A percentile compares a stretch with the other conserved stretches of the same genome.
Evolutionary conservation across 2,888 invertebrate species (phyloP).

Genomic region (Homarus gammarus): DNA sequence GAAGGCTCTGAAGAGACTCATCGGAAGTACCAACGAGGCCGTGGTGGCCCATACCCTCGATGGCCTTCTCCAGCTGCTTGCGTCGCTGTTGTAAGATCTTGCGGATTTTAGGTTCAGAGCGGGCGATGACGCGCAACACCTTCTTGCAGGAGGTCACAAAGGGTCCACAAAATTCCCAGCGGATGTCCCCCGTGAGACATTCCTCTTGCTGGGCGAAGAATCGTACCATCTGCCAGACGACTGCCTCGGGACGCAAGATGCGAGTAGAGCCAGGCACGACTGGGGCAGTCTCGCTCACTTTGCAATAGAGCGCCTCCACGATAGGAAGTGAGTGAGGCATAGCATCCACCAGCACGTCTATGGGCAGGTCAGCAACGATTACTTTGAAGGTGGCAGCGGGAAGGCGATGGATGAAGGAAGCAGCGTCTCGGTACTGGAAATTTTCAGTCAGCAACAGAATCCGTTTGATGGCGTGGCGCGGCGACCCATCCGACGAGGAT

Average conservation of each 20-base stretch:
- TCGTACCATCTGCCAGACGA: slow-evolving; percentile 91
- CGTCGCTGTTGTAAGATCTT: slow-evolving; percentile 85
- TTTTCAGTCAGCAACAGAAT: slow-evolving; percentile 91
- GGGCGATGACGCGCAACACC: slow-evolving; percentile 81
- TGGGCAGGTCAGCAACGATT: slow-evolving; percentile 85
- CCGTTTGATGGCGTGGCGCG: slow-evolving; percentile 81
- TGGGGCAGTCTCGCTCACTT: slow-evolving; percentile 78
- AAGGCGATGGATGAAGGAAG: slow-evolving; percentile 88
- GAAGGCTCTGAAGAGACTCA: slow-evolving; percentile 80
- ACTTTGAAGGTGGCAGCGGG: slow-evolving; percentile 89
- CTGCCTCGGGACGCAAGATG: slow-evolving; percentile 85
- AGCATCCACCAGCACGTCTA: slow-evolving; percentile 92
- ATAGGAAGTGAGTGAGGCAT: slow-evolving; percentile 92
- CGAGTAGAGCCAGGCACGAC: slow-evolving; percentile 56
- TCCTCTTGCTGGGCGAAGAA: slow-evolving; percentile 83
- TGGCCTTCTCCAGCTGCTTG: slow-evolving; percentile 89
- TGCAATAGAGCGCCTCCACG: slow-evolving; percentile 88
- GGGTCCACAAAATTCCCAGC: slow-evolving; percentile 79
- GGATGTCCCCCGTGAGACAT: slow-evolving; percentile 77
- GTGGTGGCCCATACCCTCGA: slow-evolving; percentile 91
- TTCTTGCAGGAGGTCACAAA: slow-evolving; percentile 80
- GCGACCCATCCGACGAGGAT: slow-evolving; percentile 80
- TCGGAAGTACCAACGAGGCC: slow-evolving; percentile 85
- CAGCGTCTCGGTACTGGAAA: slow-evolving; percentile 93
- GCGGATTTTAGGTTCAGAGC: slow-evolving; percentile 82